Evolutionary conservation across 1,140 invertebrate genomes (phyloP), one percentile per base, ranked within the genome.

Genomic region (Paraescarpia echinospica): DNA sequence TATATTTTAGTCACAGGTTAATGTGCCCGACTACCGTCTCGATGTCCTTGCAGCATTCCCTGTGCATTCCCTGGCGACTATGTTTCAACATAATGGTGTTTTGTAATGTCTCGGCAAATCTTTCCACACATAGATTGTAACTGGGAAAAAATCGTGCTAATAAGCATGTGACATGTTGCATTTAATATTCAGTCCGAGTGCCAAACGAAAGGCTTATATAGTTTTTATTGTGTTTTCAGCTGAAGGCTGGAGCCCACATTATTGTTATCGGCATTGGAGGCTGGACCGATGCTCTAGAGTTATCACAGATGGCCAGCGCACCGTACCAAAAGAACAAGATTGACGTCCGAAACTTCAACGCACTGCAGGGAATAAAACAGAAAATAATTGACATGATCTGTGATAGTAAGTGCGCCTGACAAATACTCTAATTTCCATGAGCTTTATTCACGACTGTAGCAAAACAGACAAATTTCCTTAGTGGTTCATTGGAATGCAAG

Each of bases 231-330:
- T 77, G 59, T 77, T 77, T 77, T 12, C 59, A 77, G 59, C 59
- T 77, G 22, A 93, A 94, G 6, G 92, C 93, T 0, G 95, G 95
- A 5, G 94, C 95, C 89, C 92, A 94, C 14, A 93, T 95, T 91
- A 51, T 91, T 14, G 91, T 35, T 35, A 35, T 93, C n/a, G 95
- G 95, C 0, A 94, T 96, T 31, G 95, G 95, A 5, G 92, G 94
- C n/a, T 35, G 33, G 33, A 35, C 35, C 12, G 59, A 93, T 91
- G 6, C n/a, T 33, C n/a, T 48, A 6, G 90, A 92, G 33, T 27
- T 92, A 0, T 27, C 59, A 18, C 59, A 77, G 59, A 92, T 92
- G 92, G 35, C 92, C 33, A 34, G n/a, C 33, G 51, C 51, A 35
- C 92, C 92, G 8, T 88, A 59, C 51, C 8, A 51, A n/a, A 77